phyloP scores from a whole-genome alignment of 1,140 invertebrate species.

The Heliothis virescens region DNA sequence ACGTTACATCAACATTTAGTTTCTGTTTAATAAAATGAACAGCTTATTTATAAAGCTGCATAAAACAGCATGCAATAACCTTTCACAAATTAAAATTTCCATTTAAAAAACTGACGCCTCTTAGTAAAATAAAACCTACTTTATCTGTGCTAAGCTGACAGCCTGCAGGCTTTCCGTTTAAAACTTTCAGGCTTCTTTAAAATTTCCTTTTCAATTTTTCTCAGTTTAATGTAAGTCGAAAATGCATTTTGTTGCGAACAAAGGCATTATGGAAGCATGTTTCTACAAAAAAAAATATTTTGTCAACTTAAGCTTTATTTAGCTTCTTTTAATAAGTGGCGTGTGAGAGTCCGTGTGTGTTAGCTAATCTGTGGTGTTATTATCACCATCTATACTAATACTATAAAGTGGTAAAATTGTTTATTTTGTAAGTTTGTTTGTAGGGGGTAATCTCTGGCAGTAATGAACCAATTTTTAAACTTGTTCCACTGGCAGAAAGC shows the following conservation, averaged over 20 bases:
- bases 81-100: conserved; percentile 7
- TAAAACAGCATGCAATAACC: not conserved
- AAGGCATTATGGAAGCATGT: not conserved
- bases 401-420: too few species aligned
- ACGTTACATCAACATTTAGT: too few species aligned
- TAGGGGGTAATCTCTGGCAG: too few species aligned
- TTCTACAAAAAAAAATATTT: not conserved
- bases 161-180: conserved; percentile 10
- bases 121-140: conserved; percentile 2
- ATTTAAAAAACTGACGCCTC: not conserved
- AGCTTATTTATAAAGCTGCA: too few species aligned
- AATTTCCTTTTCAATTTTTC: conserved; percentile 40
- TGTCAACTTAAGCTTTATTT: not conserved
- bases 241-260: conserved; percentile 23
- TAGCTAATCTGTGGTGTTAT: too few species aligned
- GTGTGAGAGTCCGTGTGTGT: too few species aligned
- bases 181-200: conserved; percentile 15
- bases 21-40: too few species aligned
- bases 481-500: too few species aligned
- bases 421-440: too few species aligned
- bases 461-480: too few species aligned
- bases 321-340: not conserved
- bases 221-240: conserved; percentile 35
- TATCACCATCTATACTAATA: too few species aligned
- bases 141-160: conserved; percentile 26